These are phyloP conservation scores for Poecilia gillii DNA, from an alignment of 2,797 vertebrate genomes.

Conservation along the genomic window DNA sequence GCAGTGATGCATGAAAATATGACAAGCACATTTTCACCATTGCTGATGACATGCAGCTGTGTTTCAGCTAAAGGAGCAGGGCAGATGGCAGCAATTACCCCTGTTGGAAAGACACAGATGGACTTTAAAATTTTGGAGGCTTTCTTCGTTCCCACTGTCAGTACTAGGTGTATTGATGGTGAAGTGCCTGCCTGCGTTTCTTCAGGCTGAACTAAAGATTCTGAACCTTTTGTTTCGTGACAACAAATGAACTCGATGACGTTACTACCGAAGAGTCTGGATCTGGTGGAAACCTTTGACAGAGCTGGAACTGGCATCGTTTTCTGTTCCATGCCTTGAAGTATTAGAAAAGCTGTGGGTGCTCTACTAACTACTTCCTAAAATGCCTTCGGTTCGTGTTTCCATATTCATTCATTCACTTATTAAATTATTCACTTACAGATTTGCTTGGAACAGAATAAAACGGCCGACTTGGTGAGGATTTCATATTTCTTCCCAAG, in stretches of 20 bases:
- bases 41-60: neutral
- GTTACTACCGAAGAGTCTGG: neutral
- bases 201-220: neutral
- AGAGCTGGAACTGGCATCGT: neutral
- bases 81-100: neutral
- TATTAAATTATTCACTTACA: neutral
- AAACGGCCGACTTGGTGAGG: neutral
- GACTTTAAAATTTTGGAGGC: neutral
- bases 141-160: neutral
- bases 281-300: neutral
- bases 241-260: neutral
- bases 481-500: neutral
- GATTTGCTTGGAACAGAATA: neutral
- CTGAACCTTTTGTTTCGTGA: neutral
- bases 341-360: neutral
- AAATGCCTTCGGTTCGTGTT: neutral
- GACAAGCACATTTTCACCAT: neutral
- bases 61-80: neutral
- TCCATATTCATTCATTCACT: neutral
- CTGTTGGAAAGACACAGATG: neutral
- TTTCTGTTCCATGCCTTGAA: neutral
- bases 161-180: neutral
- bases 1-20: neutral
- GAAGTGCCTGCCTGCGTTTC: neutral
- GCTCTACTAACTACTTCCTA: neutral